These are phyloP conservation scores for Scolopax bukidnonensis DNA, from an alignment of 2,797 vertebrate genomes.

Conservation along the genomic window DNA sequence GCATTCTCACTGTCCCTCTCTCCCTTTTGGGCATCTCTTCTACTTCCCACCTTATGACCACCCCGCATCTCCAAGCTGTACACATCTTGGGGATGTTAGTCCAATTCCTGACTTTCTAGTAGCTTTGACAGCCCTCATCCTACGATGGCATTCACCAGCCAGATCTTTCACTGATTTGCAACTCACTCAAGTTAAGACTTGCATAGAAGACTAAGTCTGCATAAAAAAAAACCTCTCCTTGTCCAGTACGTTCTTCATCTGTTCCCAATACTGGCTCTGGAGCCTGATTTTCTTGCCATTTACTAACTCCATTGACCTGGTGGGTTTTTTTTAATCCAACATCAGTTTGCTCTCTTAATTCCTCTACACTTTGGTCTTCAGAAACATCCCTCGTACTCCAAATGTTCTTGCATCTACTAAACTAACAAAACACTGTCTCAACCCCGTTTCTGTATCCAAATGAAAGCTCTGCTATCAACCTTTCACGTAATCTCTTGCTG, in stretches of 20 bases:
- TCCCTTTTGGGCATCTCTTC: neutral
- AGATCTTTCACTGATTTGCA: neutral
- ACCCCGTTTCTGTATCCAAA: neutral
- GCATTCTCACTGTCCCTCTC: neutral
- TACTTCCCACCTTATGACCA: neutral
- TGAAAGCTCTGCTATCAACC: neutral
- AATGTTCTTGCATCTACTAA: neutral
- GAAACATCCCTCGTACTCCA: neutral
- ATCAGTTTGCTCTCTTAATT: neutral
- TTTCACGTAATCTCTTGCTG: neutral
- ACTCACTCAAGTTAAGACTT: neutral
- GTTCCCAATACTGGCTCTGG: neutral
- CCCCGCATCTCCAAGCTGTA: rapidly evolving
- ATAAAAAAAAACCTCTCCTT: neutral
- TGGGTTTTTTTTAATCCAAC: neutral
- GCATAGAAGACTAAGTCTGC: neutral
- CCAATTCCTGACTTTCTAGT: neutral
- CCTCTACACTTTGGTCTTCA: neutral
- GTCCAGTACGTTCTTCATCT: neutral
- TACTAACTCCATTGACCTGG: neutral
- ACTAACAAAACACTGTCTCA: neutral
- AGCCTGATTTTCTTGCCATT: neutral
- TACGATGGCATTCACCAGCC: neutral
- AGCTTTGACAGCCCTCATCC: neutral
- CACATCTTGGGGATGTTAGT: neutral